phyloP scores from a whole-genome alignment of 64 coral and sea anemone genomes.

The Anthopleura sola region DNA sequence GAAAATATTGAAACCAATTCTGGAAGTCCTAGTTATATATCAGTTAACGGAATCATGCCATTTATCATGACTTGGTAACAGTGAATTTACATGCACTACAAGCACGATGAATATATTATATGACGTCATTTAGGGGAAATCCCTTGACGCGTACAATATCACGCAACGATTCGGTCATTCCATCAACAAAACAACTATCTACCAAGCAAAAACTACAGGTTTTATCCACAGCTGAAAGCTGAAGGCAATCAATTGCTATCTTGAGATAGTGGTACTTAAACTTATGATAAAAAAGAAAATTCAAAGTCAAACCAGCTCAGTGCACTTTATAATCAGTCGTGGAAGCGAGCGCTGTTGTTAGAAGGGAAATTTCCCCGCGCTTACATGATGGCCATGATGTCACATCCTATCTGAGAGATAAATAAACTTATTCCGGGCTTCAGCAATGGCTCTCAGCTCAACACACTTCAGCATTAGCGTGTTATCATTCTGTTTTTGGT shows the following conservation, averaged over 20 bases:
- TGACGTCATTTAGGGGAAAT: background rate
- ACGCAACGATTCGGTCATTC: background rate
- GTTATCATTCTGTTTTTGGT: constrained; percentile 2
- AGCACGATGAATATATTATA: background rate
- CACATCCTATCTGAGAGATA: background rate
- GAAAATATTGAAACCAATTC: background rate
- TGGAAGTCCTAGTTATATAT: background rate
- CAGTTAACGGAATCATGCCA: background rate
- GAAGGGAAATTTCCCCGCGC: no score
- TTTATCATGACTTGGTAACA: background rate
- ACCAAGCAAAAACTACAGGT: no score
- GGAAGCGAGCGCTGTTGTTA: background rate
- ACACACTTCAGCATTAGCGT: background rate
- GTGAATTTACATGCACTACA: no score
- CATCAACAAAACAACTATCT: background rate
- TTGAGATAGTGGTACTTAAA: no score
- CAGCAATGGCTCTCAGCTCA: background rate
- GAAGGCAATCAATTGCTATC: background rate
- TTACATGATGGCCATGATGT: background rate
- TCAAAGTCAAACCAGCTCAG: no score
- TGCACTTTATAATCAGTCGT: background rate
- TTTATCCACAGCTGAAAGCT: no score
- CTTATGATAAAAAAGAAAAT: no score
- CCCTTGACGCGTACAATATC: background rate
- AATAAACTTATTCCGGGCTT: background rate